These are phyloP conservation scores for Ramphastos sulfuratus DNA, from an alignment of 2,113 vertebrate species.

Conservation along the genomic window DNA sequence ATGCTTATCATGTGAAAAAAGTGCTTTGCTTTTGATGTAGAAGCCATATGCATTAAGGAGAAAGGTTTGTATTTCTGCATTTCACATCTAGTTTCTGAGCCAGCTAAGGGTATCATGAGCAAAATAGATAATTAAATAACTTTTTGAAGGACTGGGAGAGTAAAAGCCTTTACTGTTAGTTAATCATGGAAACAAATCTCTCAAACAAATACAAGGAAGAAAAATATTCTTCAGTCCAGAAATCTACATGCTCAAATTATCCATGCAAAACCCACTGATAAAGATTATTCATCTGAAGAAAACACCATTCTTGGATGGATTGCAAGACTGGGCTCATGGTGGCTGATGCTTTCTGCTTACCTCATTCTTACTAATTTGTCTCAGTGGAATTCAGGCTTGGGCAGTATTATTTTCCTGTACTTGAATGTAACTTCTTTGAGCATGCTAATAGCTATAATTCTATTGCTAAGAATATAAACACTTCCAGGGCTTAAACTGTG, in stretches of 20 bases:
- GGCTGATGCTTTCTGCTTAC: neutral
- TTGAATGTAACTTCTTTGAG: slow-evolving; percentile 32
- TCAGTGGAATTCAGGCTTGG: neutral
- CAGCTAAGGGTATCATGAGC: neutral
- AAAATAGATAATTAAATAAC: neutral
- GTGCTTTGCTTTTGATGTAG: neutral
- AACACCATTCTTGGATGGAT: neutral
- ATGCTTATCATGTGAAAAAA: neutral
- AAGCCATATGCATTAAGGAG: neutral
- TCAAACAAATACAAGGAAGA: neutral
- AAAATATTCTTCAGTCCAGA: neutral
- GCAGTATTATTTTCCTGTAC: neutral
- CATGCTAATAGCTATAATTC: neutral
- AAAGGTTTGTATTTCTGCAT: neutral
- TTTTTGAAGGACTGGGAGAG: neutral
- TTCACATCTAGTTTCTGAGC: neutral
- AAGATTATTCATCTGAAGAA: neutral
- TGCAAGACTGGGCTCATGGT: neutral
- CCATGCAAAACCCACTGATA: neutral
- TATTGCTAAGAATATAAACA: neutral
- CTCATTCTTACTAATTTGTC: neutral
- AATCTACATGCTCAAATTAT: neutral
- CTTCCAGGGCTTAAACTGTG: slow-evolving; percentile 16
- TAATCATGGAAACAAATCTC: neutral
- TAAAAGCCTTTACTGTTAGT: neutral